Percentiles rank a stretch among this genome's conserved stretches.
phyloP scores from a whole-genome alignment of 2,888 invertebrate genomes.

The Syrphus vitripennis region DNA sequence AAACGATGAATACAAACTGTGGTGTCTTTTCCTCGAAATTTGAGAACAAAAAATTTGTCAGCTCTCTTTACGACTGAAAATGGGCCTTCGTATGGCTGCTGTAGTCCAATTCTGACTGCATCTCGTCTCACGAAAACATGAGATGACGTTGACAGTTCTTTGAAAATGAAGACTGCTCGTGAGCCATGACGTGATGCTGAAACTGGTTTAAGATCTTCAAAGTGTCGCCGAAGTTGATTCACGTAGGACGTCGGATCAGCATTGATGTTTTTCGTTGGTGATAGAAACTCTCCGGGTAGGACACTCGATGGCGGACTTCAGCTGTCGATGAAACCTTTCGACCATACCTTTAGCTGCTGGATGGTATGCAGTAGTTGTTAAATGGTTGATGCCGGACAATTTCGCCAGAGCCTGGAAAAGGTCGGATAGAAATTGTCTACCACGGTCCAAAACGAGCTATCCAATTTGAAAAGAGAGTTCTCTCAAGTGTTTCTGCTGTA shows the following conservation, averaged over 20 bases:
- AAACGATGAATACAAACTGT: not conserved
- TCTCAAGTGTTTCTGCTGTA: not conserved
- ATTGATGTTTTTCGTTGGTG: not conserved
- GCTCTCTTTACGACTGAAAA: not conserved
- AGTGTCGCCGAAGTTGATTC: not conserved
- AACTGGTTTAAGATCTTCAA: not conserved
- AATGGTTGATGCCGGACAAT: not conserved
- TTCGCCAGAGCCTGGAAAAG: not conserved
- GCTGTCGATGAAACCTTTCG: not conserved
- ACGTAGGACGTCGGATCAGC: not conserved
- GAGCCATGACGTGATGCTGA: conserved; percentile 20
- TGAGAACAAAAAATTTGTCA: not conserved
- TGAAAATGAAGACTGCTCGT: not conserved
- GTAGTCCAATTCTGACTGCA: conserved; percentile 10
- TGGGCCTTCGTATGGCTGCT: not conserved
- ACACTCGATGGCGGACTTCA: not conserved
- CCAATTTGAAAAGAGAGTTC: not conserved
- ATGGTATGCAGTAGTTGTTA: conserved; percentile 6
- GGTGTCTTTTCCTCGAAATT: not conserved
- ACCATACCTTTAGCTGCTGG: not conserved
- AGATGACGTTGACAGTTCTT: not conserved
- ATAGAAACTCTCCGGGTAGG: not conserved
- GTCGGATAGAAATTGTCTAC: conserved; percentile 17
- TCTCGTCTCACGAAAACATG: not conserved
- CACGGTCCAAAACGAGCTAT: not conserved